Percentiles rank a stretch among this genome's conserved stretches.
phyloP scores from a whole-genome alignment of 2,888 invertebrate species.

The Oxystoma pomonae region DNA sequence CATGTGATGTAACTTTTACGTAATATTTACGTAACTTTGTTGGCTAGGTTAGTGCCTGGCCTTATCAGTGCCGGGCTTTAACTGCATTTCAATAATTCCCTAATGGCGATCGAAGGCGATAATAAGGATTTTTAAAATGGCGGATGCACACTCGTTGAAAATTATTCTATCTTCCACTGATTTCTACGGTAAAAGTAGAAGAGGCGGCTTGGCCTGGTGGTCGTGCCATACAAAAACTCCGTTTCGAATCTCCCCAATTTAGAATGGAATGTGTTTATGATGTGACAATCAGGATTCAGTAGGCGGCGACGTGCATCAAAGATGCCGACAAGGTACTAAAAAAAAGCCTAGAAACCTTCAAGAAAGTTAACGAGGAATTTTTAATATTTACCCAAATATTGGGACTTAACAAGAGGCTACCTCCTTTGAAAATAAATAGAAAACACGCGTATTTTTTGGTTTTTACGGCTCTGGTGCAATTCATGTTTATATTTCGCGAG shows the following conservation, averaged over 20 bases:
- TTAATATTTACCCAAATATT: slow-evolving; percentile 25
- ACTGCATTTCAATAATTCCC: no score
- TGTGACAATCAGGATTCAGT: slow-evolving; percentile 32
- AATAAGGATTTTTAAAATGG: no score
- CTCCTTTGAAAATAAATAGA: neutral
- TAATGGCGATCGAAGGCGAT: no score
- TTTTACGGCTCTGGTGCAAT: slow-evolving; percentile 14
- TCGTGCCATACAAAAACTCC: slow-evolving; percentile 18
- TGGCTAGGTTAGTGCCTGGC: no score
- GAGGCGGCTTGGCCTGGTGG: neutral
- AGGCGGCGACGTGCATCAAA: slow-evolving; percentile 31
- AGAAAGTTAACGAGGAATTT: slow-evolving; percentile 32
- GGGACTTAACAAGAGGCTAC: neutral
- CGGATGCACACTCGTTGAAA: no score
- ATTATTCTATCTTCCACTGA: no score
- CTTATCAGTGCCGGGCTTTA: no score
- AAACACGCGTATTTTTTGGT: neutral
- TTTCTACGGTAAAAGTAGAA: neutral
- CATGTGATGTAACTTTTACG: no score
- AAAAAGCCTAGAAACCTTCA: slow-evolving; percentile 22
- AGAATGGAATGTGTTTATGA: slow-evolving; percentile 34
- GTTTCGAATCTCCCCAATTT: slow-evolving; percentile 30
- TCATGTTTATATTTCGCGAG: neutral
- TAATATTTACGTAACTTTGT: no score
- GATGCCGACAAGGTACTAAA: slow-evolving; percentile 33